Evolutionary conservation across 2,797 vertebrate species (phyloP), one percentile per base, ranked within the genome.

Genomic region (Picus viridis): DNA sequence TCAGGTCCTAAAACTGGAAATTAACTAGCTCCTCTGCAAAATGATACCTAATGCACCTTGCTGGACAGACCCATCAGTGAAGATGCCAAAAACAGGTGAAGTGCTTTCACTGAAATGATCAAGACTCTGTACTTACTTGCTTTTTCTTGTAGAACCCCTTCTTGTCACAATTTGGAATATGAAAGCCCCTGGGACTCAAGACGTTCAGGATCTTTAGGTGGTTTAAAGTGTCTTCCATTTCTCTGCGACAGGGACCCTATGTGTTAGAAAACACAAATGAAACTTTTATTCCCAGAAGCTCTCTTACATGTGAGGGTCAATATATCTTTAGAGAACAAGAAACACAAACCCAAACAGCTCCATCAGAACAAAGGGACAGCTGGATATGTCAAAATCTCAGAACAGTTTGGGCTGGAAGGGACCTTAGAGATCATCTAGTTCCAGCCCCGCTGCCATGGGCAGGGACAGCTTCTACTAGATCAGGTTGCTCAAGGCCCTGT

Each of bases 91-190:
- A 68, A 39, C 39, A 78, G 11, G 43, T 63, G 29, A 83, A 79
- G 16, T 6, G 10, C 8, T 57, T 49, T 84, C 24, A 84, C 0
- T 19, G 18, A 90, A 59, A 47, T n/a, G 5, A 64, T n/a, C 16
- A 18, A 85, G 65, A 82, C 11, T 20, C n/a, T 29, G n/a, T 58
- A 84, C 97, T 97, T 96, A 99, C 99, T 98, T 99, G 99, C 89
- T 99, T 99, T 97, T 99, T 99, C 98, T 99, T 99, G 96, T 99
- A 99, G 97, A 99, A 99, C 7, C 99, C 99, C 92, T 98, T 99
- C 97, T 98, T 99, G 98, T 99, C 99, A 96, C 99, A 99, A 97
- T 99, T 99, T 91, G 99, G 99, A 96, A 99, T 99, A 97, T 98
- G 98, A 91, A 99, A 97, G 36, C 98, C 98, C 95, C 98, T 97